Base-by-base conservation (phyloP, 2,888 invertebrate genomes). In the Diarsia rubi region DNA sequence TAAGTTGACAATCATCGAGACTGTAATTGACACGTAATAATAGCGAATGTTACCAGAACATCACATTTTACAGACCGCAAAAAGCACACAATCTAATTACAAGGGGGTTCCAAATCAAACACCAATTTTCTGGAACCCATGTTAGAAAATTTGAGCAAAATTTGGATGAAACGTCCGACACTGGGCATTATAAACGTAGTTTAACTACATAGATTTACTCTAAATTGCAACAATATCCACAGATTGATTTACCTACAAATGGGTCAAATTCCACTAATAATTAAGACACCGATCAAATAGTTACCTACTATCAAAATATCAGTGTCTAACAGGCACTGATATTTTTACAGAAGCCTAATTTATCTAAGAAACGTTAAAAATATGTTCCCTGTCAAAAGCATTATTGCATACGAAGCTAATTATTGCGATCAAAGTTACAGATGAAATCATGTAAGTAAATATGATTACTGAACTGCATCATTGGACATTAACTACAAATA, bases 1-100 rank as follows among this genome's bases (percentile, higher is more conserved):
- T 11, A 69, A 37, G 66, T 68, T 64, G 47, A 79, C 63, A 76
- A 69, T 71, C 69, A 59, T 73, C 60, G 27, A 73, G 66, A 74
- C 42, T 72, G 68, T 78, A 86, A 87, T 84, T 86, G 86, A 84
- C 87, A 79, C 64, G 54, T 73, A 76, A 73, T 67, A 85, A 79
- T 68, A 68, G 69, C 37, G 62, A 60, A 73, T 80, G 75, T 77
- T 82, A 47, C 54, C 60, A 80, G 71, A 72, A 73, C 79, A 75
- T 75, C 49, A 74, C 69, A 80, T 65, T 69, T 37, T 44, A 66
- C 59, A 83, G 44, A 79, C 73, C 65, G 82, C 90, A 90, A 89
- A 89, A 90, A 91, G 90, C 89, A 91, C 88, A 89, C 89, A 79
- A 80, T 88, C 85, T 82, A 75, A 88, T 72, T 83, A 79, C 57